A percentile compares a stretch with the other conserved stretches of the same genome.
These are phyloP conservation scores for Rhimphoctona megacephalus DNA, from an alignment of 2,888 invertebrate genomes.

Conservation along the genomic window DNA sequence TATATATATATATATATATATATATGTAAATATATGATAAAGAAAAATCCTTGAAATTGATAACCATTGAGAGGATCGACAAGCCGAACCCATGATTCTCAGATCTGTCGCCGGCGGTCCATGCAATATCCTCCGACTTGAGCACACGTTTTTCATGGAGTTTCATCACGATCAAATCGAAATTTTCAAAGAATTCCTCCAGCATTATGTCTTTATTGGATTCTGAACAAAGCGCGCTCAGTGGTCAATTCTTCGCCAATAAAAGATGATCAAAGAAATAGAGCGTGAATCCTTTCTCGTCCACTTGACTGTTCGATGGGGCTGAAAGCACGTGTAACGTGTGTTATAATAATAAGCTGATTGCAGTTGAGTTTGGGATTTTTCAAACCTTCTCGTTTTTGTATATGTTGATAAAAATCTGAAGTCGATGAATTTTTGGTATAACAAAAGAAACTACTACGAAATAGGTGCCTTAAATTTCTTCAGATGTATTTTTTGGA, in stretches of 20 bases:
- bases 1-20: neutral
- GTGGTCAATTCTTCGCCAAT: neutral
- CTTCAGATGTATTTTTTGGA: neutral
- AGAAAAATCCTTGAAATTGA: constrained; percentile 42
- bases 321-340: neutral
- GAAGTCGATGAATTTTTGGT: neutral
- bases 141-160: constrained; percentile 21
- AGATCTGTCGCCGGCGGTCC: constrained; percentile 25
- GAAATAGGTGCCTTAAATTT: neutral
- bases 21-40: constrained; percentile 10
- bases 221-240: neutral
- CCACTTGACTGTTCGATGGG: neutral
- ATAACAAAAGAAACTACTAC: neutral
- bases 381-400: neutral
- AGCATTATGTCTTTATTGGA: constrained; percentile 37
- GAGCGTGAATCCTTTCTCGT: neutral
- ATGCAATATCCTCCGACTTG: neutral
- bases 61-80: constrained; percentile 44
- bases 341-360: neutral
- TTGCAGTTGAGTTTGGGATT: neutral
- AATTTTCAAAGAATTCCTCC: neutral
- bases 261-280: neutral
- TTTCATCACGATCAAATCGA: constrained; percentile 22
- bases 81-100: constrained; percentile 36
- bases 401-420: neutral